A percentile compares a stretch with the other conserved stretches of the same genome.
Conservation (phyloP, 2,113 vertebrate species). For the Atractosteus spatula region DNA sequence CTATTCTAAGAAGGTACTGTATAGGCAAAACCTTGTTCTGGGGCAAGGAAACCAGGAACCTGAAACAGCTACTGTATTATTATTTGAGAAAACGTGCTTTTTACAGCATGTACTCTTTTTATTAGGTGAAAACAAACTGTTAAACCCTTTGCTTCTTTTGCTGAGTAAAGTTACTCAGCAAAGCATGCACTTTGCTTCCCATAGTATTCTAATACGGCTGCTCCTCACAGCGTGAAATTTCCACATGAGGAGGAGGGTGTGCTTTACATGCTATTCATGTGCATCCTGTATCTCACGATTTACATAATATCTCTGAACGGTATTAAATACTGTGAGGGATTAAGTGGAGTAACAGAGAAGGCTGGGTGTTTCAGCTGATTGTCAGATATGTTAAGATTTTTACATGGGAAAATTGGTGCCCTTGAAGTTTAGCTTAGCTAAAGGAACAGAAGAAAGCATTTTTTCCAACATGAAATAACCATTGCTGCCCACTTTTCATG, state of each 20-base stretch:
- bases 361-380: constrained; percentile 5
- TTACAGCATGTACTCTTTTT: not conserved
- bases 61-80: too few species aligned
- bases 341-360: constrained; percentile 1
- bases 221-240: constrained; percentile 8
- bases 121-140: not conserved
- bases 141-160: not conserved
- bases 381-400: not conserved
- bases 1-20: too few species aligned
- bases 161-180: constrained; percentile 1
- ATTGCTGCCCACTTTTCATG: constrained; percentile 30
- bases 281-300: constrained; percentile 19
- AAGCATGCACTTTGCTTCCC: not conserved
- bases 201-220: not conserved
- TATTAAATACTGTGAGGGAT: constrained; percentile 8
- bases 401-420: not conserved
- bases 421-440: not conserved
- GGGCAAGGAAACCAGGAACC: too few species aligned
- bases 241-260: not conserved
- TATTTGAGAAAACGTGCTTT: too few species aligned
- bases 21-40: too few species aligned
- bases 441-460: constrained; percentile 24
- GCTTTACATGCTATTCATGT: constrained; percentile 5
- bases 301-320: constrained; percentile 8
- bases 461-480: constrained; percentile 24